phyloP scores from a whole-genome alignment of 2,113 vertebrate genomes.

The Australoheros scitulus region DNA sequence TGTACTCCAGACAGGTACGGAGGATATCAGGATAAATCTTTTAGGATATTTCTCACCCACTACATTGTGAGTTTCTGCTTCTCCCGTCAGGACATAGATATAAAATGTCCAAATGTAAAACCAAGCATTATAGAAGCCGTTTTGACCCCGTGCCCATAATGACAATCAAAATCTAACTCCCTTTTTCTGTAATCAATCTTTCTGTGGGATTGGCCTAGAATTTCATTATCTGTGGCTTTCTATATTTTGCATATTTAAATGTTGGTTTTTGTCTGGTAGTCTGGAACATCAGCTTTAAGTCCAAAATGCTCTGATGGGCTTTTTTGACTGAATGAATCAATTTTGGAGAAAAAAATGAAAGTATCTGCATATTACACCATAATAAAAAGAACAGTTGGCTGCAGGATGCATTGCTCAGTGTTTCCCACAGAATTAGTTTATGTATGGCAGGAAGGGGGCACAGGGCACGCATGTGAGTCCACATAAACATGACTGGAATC shows the following conservation, averaged over 20 bases:
- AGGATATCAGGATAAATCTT: too few species aligned
- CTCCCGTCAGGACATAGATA: too few species aligned
- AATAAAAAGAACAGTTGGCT: background rate
- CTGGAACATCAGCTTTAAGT: rapidly evolving
- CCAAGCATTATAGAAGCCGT: too few species aligned
- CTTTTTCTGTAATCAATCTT: background rate
- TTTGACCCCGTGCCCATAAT: too few species aligned
- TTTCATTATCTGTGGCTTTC: background rate
- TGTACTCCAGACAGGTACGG: too few species aligned
- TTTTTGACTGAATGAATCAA: background rate
- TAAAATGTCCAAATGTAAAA: too few species aligned
- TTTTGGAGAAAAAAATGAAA: rapidly evolving
- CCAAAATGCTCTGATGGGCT: rapidly evolving
- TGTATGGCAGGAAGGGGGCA: background rate
- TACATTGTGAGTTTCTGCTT: too few species aligned
- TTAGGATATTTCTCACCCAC: too few species aligned
- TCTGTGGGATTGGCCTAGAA: too few species aligned
- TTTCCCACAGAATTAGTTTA: background rate
- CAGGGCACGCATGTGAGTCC: too few species aligned
- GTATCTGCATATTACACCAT: background rate
- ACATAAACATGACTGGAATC: background rate
- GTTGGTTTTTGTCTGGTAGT: background rate
- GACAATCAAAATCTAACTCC: too few species aligned
- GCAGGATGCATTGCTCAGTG: background rate
- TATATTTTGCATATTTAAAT: background rate